Percentiles rank a stretch among this genome's conserved stretches.
Conservation (phyloP, 1,140 invertebrate species). For the Lysiphlebus fabarum region DNA sequence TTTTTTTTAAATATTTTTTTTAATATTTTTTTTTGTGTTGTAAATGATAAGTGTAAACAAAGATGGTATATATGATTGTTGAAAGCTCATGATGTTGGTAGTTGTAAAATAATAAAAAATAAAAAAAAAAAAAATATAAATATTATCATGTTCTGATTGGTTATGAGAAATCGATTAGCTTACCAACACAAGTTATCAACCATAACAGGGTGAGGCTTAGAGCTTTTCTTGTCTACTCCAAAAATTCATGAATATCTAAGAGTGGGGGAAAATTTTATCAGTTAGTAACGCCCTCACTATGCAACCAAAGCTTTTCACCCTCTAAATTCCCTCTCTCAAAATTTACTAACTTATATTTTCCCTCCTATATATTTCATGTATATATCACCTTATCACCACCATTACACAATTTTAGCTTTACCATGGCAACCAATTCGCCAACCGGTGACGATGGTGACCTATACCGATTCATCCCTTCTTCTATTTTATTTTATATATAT, state of each 20-base stretch:
- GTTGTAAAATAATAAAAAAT: neutral
- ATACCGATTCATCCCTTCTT: slow-evolving; percentile 24
- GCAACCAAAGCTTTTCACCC: slow-evolving; percentile 8
- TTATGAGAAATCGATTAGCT: slow-evolving; percentile 30
- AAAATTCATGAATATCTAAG: slow-evolving; percentile 20
- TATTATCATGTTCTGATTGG: slow-evolving; percentile 28
- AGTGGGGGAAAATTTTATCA: slow-evolving; percentile 24
- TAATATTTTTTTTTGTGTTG: no score
- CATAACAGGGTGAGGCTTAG: slow-evolving; percentile 6
- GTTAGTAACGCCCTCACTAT: slow-evolving; percentile 25
- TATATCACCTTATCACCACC: slow-evolving; percentile 12
- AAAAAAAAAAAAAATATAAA: slow-evolving; percentile 4
- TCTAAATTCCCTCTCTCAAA: neutral
- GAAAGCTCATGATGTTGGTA: neutral
- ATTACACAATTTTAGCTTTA: slow-evolving; percentile 9
- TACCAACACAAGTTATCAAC: slow-evolving; percentile 10
- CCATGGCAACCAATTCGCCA: slow-evolving; percentile 48
- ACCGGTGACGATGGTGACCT: slow-evolving; percentile 46
- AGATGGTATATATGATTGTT: no score
- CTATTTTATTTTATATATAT: slow-evolving; percentile 17
- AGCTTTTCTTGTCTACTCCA: slow-evolving; percentile 21
- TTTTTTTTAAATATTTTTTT: no score
- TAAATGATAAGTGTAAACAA: no score
- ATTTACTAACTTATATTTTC: no score
- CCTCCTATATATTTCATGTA: no score